Conservation (phyloP, 1,140 invertebrate genomes). For the Atta cephalotes region DNA sequence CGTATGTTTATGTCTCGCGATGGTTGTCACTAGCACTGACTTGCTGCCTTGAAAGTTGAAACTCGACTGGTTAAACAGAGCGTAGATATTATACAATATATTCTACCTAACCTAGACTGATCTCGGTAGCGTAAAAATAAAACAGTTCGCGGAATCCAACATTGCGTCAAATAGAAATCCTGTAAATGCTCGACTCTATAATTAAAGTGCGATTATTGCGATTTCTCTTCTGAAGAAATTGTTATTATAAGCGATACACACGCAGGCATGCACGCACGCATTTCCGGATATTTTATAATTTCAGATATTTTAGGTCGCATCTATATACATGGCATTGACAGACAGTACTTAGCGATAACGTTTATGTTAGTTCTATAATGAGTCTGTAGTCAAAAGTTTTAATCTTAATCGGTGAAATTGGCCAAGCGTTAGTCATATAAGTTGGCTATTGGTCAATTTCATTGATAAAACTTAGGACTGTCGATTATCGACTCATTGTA, state of each 20-base stretch:
- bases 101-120: slow-evolving; percentile 12
- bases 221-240: neutral
- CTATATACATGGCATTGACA: neutral
- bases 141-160: slow-evolving; percentile 10
- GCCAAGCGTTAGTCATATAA: too few relatives aligned
- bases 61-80: slow-evolving; percentile 62
- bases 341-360: neutral
- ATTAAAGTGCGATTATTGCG: slow-evolving; percentile 17
- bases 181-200: neutral
- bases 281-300: neutral
- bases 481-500: too few relatives aligned
- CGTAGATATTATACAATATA: neutral
- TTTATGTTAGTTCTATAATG: neutral
- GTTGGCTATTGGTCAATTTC: too few relatives aligned
- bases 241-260: too few relatives aligned
- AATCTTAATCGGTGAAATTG: too few relatives aligned
- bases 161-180: neutral
- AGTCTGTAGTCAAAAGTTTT: too few relatives aligned
- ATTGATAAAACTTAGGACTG: too few relatives aligned
- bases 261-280: too few relatives aligned
- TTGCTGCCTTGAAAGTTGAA: slow-evolving; percentile 24
- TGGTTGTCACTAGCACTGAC: slow-evolving; percentile 7
- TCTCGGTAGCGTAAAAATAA: slow-evolving; percentile 13
- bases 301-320: neutral
- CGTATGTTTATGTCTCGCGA: neutral